phyloP scores from a whole-genome alignment of 2,888 invertebrate species.

The Plagodis pulveraria region DNA sequence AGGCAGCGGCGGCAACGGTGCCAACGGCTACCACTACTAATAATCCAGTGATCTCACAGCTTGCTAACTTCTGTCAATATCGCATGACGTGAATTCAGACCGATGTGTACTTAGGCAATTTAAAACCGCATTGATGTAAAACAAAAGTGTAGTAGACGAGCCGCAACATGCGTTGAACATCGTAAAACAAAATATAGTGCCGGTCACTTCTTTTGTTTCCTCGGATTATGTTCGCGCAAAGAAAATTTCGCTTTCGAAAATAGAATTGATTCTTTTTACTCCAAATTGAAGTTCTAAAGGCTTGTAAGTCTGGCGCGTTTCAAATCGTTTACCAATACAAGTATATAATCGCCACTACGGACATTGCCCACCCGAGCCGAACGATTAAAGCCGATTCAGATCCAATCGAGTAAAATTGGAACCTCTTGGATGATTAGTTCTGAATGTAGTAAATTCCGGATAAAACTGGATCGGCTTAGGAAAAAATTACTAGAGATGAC shows the following conservation, averaged over 20 bases:
- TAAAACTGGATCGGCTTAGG: slow-evolving; percentile 12
- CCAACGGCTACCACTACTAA: slow-evolving; percentile 69
- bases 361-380: slow-evolving; percentile 36
- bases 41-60: slow-evolving; percentile 55
- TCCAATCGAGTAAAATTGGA: slow-evolving; percentile 32
- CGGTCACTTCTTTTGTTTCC: background rate
- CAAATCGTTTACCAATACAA: slow-evolving; percentile 6
- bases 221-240: too few species aligned
- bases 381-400: slow-evolving; percentile 19
- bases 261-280: too few species aligned
- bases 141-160: background rate
- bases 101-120: background rate
- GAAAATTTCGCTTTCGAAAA: too few species aligned
- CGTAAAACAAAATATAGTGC: slow-evolving; percentile 1
- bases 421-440: slow-evolving; percentile 35
- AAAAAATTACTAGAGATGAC: slow-evolving; percentile 3
- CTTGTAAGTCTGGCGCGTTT: slow-evolving; percentile 6
- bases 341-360: slow-evolving; percentile 19
- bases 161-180: background rate
- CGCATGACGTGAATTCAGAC: slow-evolving; percentile 29
- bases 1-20: slow-evolving; percentile 46
- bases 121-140: background rate
- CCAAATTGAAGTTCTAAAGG: background rate
- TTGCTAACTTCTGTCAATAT: slow-evolving; percentile 44
- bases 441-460: slow-evolving; percentile 19